phyloP scores from a whole-genome alignment of 2,888 invertebrate species.

The Eupithecia pulchellata region DNA sequence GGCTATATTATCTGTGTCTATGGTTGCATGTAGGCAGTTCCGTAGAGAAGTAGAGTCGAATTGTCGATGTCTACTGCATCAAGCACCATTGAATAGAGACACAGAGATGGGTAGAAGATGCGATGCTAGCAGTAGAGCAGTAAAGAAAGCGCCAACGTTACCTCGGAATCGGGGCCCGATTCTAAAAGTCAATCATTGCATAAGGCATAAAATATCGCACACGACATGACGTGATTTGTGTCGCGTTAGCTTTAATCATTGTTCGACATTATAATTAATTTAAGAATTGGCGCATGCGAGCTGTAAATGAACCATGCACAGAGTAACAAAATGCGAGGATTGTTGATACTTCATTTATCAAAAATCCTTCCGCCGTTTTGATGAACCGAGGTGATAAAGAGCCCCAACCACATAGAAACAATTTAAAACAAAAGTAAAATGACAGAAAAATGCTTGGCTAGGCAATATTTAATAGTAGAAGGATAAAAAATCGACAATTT shows the following conservation, averaged over 20 bases:
- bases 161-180: constrained; percentile 34
- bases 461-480: no score
- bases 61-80: background rate
- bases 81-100: background rate
- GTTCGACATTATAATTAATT: constrained; percentile 50
- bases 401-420: no score
- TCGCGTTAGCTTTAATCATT: constrained; percentile 45
- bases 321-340: no score
- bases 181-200: constrained; percentile 55
- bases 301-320: background rate
- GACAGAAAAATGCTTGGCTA: no score
- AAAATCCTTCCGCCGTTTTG: no score
- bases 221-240: constrained; percentile 48
- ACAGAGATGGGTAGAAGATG: background rate
- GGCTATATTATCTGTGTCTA: no score
- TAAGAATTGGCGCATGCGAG: constrained; percentile 18
- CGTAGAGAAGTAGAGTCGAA: background rate
- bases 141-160: background rate
- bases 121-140: background rate
- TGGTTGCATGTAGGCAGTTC: no score
- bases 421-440: no score
- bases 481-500: no score
- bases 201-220: constrained; percentile 49
- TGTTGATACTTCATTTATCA: no score
- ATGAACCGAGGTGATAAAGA: no score